phyloP scores from a whole-genome alignment of 1,140 invertebrate species.

The Bombus sibiricus region DNA sequence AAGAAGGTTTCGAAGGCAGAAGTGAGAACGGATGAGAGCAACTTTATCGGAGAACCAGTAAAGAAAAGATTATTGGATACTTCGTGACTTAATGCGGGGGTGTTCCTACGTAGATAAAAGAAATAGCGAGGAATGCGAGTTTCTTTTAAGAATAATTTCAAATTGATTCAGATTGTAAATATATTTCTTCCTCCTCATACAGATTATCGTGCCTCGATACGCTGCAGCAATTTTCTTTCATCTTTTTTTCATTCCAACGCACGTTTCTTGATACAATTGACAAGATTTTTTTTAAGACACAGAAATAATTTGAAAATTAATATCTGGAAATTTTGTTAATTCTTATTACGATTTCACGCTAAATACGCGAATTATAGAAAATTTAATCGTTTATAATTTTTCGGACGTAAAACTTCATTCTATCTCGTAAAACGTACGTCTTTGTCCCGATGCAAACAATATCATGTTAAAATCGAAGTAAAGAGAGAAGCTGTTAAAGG shows the following conservation, averaged over 20 bases:
- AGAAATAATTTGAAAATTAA: no score
- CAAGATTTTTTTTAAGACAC: no score
- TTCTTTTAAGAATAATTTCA: not conserved
- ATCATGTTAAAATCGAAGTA: constrained; percentile 38
- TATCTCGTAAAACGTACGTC: not conserved
- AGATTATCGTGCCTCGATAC: no score
- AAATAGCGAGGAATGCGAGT: not conserved
- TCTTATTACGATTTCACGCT: no score
- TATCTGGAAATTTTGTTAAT: no score
- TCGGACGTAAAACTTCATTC: not conserved
- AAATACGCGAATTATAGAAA: no score
- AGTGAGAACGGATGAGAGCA: not conserved
- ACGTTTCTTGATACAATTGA: no score
- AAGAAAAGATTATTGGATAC: not conserved
- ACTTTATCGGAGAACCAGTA: not conserved
- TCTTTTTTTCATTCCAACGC: no score
- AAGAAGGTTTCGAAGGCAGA: not conserved
- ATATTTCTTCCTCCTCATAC: no score
- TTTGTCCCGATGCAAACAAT: constrained; percentile 1
- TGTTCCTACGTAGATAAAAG: not conserved
- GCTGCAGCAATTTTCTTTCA: no score
- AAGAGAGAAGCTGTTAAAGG: constrained; percentile 49
- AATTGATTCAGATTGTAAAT: no score
- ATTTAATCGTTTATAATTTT: not conserved
- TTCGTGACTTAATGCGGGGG: not conserved